These are phyloP conservation scores for Gadus macrocephalus DNA, from an alignment of 2,113 vertebrate species.

Conservation along the genomic window DNA sequence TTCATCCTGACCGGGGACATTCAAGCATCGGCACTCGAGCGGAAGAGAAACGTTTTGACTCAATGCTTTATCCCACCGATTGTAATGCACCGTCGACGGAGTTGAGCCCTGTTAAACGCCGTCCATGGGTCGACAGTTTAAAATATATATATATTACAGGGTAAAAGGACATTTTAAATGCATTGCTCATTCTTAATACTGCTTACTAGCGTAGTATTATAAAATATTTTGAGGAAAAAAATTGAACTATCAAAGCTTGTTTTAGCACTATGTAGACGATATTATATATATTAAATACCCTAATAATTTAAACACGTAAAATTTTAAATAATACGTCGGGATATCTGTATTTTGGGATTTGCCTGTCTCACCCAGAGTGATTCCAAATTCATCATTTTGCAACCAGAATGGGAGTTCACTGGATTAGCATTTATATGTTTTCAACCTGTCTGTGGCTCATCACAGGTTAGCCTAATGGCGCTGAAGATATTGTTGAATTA, in stretches of 20 bases:
- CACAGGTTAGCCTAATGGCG: no score
- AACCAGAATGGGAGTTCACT: no score
- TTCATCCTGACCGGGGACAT: slow-evolving; percentile 1
- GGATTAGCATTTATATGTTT: no score
- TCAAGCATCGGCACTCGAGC: slow-evolving; percentile 15
- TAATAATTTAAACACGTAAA: slow-evolving; percentile 20
- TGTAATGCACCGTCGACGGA: slow-evolving; percentile 20
- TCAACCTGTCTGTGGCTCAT: no score
- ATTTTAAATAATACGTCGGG: not conserved
- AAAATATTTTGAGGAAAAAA: slow-evolving; percentile 17
- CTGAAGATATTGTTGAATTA: no score
- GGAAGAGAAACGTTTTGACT: slow-evolving; percentile 16
- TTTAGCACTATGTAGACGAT: slow-evolving; percentile 1
- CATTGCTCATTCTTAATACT: slow-evolving; percentile 31
- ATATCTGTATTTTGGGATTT: no score
- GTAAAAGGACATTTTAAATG: slow-evolving; percentile 27
- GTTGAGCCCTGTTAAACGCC: slow-evolving; percentile 22
- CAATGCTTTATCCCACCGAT: not conserved
- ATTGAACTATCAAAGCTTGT: slow-evolving; percentile 10
- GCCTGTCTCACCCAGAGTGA: no score
- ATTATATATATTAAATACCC: slow-evolving; percentile 10
- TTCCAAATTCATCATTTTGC: no score
- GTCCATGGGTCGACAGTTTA: slow-evolving; percentile 8
- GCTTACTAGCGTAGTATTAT: slow-evolving; percentile 31
- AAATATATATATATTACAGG: slow-evolving; percentile 21